A percentile compares a stretch with the other conserved stretches of the same genome.
Conservation (phyloP, 2,113 vertebrate genomes). For the Pyrgilauda ruficollis region DNA sequence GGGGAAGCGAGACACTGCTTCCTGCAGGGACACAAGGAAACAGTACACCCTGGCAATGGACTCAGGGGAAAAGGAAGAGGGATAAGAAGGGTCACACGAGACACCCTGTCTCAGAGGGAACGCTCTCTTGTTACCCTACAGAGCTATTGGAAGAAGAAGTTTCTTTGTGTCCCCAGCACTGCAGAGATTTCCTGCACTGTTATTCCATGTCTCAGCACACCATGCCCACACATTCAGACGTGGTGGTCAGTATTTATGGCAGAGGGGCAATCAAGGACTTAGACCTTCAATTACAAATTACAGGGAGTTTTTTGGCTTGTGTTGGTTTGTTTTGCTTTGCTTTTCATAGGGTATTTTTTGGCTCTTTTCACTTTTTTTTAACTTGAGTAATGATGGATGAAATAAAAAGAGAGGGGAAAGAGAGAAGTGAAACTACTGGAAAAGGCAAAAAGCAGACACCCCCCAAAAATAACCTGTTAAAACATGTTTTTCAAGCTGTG, state of each 20-base stretch:
- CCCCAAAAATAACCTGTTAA: background rate
- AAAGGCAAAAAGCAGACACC: background rate
- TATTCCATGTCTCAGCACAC: background rate
- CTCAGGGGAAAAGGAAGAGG: conserved; percentile 8
- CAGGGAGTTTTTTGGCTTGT: rapidly evolving
- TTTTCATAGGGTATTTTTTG: background rate
- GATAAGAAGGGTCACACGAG: background rate
- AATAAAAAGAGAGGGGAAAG: background rate
- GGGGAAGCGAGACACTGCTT: conserved; percentile 79
- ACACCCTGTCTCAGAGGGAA: background rate
- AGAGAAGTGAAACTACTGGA: background rate
- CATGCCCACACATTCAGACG: background rate
- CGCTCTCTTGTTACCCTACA: background rate
- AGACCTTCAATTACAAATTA: background rate
- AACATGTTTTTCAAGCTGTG: background rate
- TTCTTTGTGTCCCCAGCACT: background rate
- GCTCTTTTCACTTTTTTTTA: background rate
- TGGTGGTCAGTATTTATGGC: background rate
- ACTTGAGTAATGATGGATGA: background rate
- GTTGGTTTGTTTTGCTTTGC: background rate
- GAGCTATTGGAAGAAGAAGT: background rate
- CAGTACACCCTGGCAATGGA: background rate
- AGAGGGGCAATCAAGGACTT: background rate
- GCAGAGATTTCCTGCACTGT: background rate
- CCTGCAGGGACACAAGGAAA: conserved; percentile 65